A percentile compares a stretch with the other conserved stretches of the same genome.
These are phyloP conservation scores for Staurois parvus DNA, from an alignment of 2,797 vertebrate species.

Conservation along the genomic window DNA sequence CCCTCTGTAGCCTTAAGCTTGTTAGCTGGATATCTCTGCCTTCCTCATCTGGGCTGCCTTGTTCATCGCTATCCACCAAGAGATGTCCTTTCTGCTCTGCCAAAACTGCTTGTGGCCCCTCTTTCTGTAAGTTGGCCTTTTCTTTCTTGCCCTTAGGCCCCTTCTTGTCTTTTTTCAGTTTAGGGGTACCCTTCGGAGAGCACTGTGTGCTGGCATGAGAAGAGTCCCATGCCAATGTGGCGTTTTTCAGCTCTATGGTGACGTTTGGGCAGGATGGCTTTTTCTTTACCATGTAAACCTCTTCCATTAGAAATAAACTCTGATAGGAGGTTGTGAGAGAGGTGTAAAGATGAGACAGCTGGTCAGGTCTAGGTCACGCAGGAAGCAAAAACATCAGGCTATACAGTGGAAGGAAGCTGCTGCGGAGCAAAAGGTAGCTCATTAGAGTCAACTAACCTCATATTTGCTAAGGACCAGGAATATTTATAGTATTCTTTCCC, in stretches of 20 bases:
- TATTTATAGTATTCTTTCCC: background rate
- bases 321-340: constrained; percentile 86
- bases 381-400: constrained; percentile 84
- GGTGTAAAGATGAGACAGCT: constrained; percentile 86
- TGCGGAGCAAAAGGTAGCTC: constrained; percentile 84
- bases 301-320: constrained; percentile 94
- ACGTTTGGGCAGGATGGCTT: constrained; percentile 81
- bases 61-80: constrained; percentile 79
- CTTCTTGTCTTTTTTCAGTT: constrained; percentile 80
- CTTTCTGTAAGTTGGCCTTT: constrained; percentile 73
- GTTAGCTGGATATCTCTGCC: constrained; percentile 75
- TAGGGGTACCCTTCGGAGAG: constrained; percentile 86
- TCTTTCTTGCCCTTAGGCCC: constrained; percentile 76
- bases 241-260: constrained; percentile 87
- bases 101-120: constrained; percentile 75
- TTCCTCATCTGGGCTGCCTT: constrained; percentile 80
- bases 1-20: constrained; percentile 83
- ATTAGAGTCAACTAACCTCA: constrained; percentile 79
- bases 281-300: constrained; percentile 87
- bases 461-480: constrained; percentile 64
- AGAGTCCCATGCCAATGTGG: constrained; percentile 91
- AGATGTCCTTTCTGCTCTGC: constrained; percentile 86
- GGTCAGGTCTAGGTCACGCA: constrained; percentile 83
- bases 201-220: constrained; percentile 87
- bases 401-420: constrained; percentile 79